A percentile compares a stretch with the other conserved stretches of the same genome.
These are phyloP conservation scores for Lepidochitona cinerea DNA, from an alignment of 2,888 invertebrate genomes.

Conservation along the genomic window DNA sequence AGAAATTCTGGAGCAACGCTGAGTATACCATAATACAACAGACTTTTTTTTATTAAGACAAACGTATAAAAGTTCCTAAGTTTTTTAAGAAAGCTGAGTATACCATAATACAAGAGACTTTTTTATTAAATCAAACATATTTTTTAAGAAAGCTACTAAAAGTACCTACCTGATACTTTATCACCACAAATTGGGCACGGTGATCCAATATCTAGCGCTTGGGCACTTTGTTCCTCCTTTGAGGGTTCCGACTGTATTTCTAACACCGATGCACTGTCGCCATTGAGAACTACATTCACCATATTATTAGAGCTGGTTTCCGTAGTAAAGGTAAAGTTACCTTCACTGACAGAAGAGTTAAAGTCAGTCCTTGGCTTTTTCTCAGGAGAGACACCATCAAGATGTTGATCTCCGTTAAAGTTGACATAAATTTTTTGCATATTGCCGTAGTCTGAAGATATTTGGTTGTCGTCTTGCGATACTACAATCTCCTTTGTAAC, in stretches of 20 bases:
- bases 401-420: not conserved
- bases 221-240: not conserved
- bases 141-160: too few species aligned
- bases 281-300: not conserved
- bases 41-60: too few species aligned
- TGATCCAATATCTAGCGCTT: conserved; percentile 4
- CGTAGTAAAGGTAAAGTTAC: not conserved
- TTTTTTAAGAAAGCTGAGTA: too few species aligned
- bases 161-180: conserved; percentile 58
- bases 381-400: not conserved
- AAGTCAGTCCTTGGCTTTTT: not conserved
- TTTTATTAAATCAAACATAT: too few species aligned
- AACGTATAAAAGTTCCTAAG: too few species aligned
- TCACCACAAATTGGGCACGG: conserved; percentile 67
- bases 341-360: not conserved
- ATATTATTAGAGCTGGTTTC: not conserved
- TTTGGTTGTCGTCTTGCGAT: conserved; percentile 15
- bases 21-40: too few species aligned
- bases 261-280: not conserved
- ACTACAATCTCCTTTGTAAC: conserved; percentile 22
- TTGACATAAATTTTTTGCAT: not conserved
- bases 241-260: not conserved
- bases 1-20: too few species aligned
- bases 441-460: not conserved
- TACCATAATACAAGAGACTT: too few species aligned